Evolutionary conservation across 2,888 invertebrate genomes (phyloP).

Genomic region (Stenodera caucasica): DNA sequence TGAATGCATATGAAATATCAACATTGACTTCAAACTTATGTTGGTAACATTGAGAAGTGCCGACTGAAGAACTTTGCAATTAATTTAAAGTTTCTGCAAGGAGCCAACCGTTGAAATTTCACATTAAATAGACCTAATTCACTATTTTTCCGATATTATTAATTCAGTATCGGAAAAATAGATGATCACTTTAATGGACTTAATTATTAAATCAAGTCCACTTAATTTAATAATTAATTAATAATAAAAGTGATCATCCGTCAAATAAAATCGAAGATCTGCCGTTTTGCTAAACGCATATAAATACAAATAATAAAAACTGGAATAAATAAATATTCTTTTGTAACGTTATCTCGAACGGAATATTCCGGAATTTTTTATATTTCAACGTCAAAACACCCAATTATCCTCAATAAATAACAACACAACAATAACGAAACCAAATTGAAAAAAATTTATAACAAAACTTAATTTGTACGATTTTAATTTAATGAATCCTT

Average conservation of each 20-base stretch:
- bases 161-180: too few species aligned
- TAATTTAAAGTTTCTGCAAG: constrained; percentile 6
- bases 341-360: too few species aligned
- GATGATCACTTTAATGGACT: too few species aligned
- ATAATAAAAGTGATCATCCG: too few species aligned
- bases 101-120: not conserved
- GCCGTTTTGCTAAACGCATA: constrained; percentile 17
- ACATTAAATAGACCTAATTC: not conserved
- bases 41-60: constrained; percentile 1
- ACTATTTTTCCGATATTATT: not conserved
- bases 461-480: too few species aligned
- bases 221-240: too few species aligned
- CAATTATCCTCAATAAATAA: not conserved
- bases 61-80: not conserved
- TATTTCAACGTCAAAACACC: not conserved
- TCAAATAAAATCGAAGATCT: constrained; percentile 23
- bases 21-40: constrained; percentile 20
- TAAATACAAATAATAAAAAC: constrained; percentile 26
- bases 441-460: not conserved
- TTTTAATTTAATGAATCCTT: too few species aligned
- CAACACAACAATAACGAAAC: not conserved
- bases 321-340: constrained; percentile 13
- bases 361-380: too few species aligned
- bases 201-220: too few species aligned
- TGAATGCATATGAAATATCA: constrained; percentile 11